A percentile compares a stretch with the other conserved stretches of the same genome.
These are phyloP conservation scores for Sebastiscus tertius DNA, from an alignment of 2,797 vertebrate species.

Conservation along the genomic window DNA sequence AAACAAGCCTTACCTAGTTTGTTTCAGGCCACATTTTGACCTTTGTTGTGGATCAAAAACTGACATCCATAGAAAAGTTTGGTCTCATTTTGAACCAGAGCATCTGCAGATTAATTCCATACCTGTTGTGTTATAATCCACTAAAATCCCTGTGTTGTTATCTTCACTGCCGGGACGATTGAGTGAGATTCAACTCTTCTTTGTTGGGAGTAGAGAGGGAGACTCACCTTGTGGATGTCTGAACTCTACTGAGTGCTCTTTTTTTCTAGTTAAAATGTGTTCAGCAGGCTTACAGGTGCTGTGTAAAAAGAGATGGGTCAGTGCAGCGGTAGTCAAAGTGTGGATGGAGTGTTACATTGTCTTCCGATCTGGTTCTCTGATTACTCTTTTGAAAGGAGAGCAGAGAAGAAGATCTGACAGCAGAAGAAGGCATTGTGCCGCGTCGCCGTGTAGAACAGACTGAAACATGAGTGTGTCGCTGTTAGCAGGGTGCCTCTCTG, in stretches of 20 bases:
- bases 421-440: constrained; percentile 20
- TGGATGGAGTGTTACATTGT: constrained; percentile 28
- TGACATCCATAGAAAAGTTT: no score
- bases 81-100: no score
- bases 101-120: no score
- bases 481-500: not conserved
- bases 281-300: not conserved
- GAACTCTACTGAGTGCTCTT: not conserved
- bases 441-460: constrained; percentile 5
- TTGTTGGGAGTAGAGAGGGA: not conserved
- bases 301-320: constrained; percentile 41
- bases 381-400: constrained; percentile 55
- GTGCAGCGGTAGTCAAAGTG: constrained; percentile 33
- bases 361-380: constrained; percentile 39
- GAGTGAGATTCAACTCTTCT: not conserved
- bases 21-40: no score
- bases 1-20: not conserved
- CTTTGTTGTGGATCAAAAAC: no score
- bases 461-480: constrained; percentile 47
- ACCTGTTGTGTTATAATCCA: accelerated
- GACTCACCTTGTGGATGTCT: not conserved
- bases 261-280: not conserved
- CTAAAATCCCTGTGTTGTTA: not conserved
- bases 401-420: constrained; percentile 23
- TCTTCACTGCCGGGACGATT: not conserved